phyloP scores from a whole-genome alignment of 2,888 invertebrate genomes.

The Megastigmus dorsalis region DNA sequence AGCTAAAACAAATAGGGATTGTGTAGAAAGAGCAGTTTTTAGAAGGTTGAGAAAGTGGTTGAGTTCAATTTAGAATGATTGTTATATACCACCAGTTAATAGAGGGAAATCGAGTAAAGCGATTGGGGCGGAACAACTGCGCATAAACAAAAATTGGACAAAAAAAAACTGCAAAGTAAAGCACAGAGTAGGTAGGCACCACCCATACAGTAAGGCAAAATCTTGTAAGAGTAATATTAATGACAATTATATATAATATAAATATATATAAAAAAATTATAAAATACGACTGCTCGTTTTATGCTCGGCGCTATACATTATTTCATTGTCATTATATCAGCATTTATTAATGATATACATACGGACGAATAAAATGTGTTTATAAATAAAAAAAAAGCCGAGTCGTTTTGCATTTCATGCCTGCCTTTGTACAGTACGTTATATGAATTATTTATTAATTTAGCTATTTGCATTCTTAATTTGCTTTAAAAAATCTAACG shows the following conservation, averaged over 20 bases:
- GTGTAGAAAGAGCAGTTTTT: constrained; percentile 41
- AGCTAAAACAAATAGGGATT: constrained; percentile 28
- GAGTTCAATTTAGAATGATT: constrained; percentile 55
- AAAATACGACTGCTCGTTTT: constrained; percentile 72
- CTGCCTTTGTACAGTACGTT: not conserved
- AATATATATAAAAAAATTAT: constrained; percentile 53
- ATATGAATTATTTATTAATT: not conserved
- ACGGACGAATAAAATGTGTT: constrained; percentile 72
- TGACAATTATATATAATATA: constrained; percentile 63
- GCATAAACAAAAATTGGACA: constrained; percentile 31
- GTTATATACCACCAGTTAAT: constrained; percentile 51
- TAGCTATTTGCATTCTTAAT: not conserved
- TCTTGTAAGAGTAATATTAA: constrained; percentile 62
- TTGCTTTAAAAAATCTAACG: not conserved
- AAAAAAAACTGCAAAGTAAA: constrained; percentile 57
- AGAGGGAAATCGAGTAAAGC: not conserved
- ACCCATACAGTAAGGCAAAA: constrained; percentile 56
- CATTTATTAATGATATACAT: constrained; percentile 72
- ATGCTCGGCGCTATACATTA: constrained; percentile 72
- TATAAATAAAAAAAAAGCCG: constrained; percentile 66
- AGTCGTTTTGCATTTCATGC: constrained; percentile 8
- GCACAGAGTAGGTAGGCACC: constrained; percentile 68
- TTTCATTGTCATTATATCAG: constrained; percentile 73
- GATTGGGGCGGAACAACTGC: constrained; percentile 14
- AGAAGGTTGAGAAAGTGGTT: constrained; percentile 50